Conservation (phyloP, 1,140 invertebrate genomes). For the Drosophila sturtevanti region DNA sequence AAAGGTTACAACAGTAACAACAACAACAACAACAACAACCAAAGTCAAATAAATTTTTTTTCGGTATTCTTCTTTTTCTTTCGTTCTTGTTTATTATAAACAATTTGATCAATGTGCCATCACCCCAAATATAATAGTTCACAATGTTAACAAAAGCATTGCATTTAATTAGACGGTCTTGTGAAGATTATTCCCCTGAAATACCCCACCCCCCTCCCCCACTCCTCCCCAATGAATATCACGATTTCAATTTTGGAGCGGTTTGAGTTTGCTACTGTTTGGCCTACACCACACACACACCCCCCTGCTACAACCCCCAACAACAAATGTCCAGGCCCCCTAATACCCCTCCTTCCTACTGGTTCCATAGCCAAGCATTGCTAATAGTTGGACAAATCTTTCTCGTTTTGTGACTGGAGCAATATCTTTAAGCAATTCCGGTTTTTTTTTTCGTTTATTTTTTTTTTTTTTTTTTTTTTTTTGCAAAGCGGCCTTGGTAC, state of each 20-base stretch:
- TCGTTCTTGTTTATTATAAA: not conserved
- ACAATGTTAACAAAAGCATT: not conserved
- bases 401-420: slow-evolving; percentile 4
- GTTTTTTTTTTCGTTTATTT: not conserved
- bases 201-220: no score
- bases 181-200: not conserved
- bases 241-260: slow-evolving; percentile 1
- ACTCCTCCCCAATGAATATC: slow-evolving; percentile 3
- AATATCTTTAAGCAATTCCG: slow-evolving; percentile 8
- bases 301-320: not conserved
- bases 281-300: not conserved
- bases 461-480: no score
- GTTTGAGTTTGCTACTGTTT: not conserved
- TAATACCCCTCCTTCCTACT: not conserved
- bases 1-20: not conserved
- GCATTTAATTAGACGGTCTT: not conserved
- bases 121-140: slow-evolving; percentile 1
- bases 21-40: not conserved
- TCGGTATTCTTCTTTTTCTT: not conserved
- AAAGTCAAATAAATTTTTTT: slow-evolving; percentile 1
- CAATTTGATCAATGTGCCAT: slow-evolving; percentile 8
- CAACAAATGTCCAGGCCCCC: not conserved
- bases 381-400: slow-evolving; percentile 6
- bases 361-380: slow-evolving; percentile 5
- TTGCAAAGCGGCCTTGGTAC: slow-evolving; percentile 10